Evolutionary conservation across 2,888 invertebrate species (phyloP).

Genomic region (Stenodera caucasica): DNA sequence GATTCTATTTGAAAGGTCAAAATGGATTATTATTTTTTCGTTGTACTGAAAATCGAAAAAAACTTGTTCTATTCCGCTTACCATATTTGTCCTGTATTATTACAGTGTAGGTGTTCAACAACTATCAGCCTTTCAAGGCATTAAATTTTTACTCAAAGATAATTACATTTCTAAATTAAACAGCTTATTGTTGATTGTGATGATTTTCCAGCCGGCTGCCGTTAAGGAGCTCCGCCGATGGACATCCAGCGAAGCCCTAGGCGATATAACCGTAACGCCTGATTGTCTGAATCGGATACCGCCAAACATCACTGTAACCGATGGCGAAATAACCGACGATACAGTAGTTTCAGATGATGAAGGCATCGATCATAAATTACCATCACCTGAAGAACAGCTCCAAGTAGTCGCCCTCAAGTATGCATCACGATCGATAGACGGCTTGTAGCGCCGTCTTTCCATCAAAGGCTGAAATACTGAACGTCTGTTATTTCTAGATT

Average conservation of each 20-base stretch:
- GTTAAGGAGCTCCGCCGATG: constrained; percentile 79
- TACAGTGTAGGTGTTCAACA: not conserved
- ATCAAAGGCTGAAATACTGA: constrained; percentile 9
- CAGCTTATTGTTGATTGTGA: constrained; percentile 4
- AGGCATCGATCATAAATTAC: constrained; percentile 81
- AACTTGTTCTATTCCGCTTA: constrained; percentile 1
- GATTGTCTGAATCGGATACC: constrained; percentile 76
- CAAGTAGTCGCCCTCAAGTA: constrained; percentile 82
- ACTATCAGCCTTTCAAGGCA: not conserved
- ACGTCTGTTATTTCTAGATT: constrained; percentile 61
- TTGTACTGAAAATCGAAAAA: not conserved
- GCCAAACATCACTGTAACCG: constrained; percentile 53
- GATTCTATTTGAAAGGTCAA: not conserved
- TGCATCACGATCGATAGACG: not conserved
- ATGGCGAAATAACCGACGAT: constrained; percentile 58
- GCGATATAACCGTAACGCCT: constrained; percentile 78
- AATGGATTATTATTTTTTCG: not conserved
- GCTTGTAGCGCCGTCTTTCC: constrained; percentile 18
- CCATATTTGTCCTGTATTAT: not conserved
- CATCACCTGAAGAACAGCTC: constrained; percentile 85
- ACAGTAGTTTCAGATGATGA: constrained; percentile 64
- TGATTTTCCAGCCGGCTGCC: constrained; percentile 70
- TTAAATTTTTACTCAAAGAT: not conserved
- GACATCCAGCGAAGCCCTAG: constrained; percentile 81
- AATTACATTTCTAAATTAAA: not conserved